Evolutionary conservation across 1,140 invertebrate genomes (phyloP).

Genomic region (Bombus sylvicola): DNA sequence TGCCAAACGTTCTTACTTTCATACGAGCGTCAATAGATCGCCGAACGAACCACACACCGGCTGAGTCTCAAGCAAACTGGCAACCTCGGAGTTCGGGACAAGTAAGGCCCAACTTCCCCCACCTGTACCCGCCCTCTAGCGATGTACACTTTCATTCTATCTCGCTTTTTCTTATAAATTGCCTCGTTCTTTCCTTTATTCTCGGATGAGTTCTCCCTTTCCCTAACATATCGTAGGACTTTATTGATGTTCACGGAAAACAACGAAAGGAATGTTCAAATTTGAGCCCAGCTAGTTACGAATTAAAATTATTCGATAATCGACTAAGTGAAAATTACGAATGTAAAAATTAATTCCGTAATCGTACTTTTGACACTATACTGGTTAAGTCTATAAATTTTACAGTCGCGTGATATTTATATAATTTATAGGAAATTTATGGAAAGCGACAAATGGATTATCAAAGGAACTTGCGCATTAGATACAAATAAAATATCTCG

Average conservation of each 20-base stretch:
- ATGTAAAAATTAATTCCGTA: not conserved
- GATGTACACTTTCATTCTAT: conserved; percentile 13
- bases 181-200: not conserved
- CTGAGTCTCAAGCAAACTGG: conserved; percentile 61
- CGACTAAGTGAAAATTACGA: not conserved
- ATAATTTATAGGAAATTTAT: not conserved
- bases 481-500: not conserved
- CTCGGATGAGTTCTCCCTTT: not conserved
- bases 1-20: conserved; percentile 6
- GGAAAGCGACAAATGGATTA: not conserved
- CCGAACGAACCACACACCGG: conserved; percentile 37
- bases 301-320: not conserved
- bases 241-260: conserved; percentile 17
- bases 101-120: conserved; percentile 68
- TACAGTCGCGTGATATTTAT: not conserved
- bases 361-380: not conserved
- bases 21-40: conserved; percentile 40
- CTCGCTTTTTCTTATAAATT: not conserved
- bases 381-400: too few species aligned
- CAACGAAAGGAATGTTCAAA: not conserved
- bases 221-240: conserved; percentile 8
- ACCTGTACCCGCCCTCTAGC: conserved; percentile 41
- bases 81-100: conserved; percentile 57
- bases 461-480: too few species aligned
- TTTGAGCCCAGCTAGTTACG: not conserved